These are phyloP conservation scores for Eubasilissa regina DNA, from an alignment of 1,140 invertebrate species.

Conservation along the genomic window DNA sequence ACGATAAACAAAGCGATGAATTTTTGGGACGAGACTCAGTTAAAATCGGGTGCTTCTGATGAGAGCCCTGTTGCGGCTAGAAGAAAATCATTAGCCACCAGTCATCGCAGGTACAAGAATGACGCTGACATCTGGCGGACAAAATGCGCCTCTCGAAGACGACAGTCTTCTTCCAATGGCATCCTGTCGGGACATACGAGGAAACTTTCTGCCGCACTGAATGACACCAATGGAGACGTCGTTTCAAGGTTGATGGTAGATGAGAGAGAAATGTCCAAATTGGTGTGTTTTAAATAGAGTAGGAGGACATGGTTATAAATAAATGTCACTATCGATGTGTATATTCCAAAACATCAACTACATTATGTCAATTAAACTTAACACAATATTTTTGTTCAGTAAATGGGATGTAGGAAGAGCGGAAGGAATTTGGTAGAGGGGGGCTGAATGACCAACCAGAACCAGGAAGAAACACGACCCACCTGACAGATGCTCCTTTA, in stretches of 20 bases:
- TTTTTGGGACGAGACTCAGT: not conserved
- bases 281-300: slow-evolving; percentile 42
- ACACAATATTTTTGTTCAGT: no score
- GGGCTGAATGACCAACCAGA: no score
- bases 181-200: slow-evolving; percentile 46
- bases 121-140: slow-evolving; percentile 18
- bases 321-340: no score
- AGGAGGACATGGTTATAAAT: no score
- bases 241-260: slow-evolving; percentile 50
- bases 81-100: slow-evolving; percentile 37
- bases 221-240: slow-evolving; percentile 13
- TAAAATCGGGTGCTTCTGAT: not conserved
- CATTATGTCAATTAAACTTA: no score
- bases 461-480: no score
- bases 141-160: not conserved
- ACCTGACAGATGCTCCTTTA: no score
- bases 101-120: not conserved
- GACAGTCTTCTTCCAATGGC: slow-evolving; percentile 37
- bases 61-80: not conserved
- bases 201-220: slow-evolving; percentile 27
- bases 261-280: slow-evolving; percentile 47
- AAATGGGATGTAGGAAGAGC: no score
- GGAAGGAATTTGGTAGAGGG: no score
- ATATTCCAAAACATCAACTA: no score
- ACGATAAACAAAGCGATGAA: slow-evolving; percentile 9